Percentiles rank a stretch among this genome's conserved stretches.
Evolutionary conservation across 2,888 invertebrate species (phyloP).

Genomic region (Himalopsyche japonica): DNA sequence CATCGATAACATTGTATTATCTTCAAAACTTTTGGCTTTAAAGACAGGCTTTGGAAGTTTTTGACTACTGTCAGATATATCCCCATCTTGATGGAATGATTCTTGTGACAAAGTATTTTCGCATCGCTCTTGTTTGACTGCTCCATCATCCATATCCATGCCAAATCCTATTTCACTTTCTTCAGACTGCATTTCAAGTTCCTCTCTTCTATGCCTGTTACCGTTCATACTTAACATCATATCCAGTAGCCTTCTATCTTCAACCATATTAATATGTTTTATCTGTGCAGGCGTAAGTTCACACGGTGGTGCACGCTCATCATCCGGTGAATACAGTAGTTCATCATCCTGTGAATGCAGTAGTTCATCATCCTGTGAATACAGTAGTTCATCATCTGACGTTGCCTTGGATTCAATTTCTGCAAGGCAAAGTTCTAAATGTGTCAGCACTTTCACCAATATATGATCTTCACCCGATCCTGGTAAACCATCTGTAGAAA

Average conservation of each 20-base stretch:
- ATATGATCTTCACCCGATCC: conserved; percentile 10
- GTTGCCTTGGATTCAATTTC: conserved; percentile 15
- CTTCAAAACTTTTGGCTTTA: background rate
- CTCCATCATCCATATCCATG: background rate
- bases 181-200: background rate
- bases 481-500: background rate
- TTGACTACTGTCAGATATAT: background rate
- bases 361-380: background rate
- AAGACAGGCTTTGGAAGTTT: background rate
- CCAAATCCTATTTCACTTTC: background rate
- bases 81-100: background rate
- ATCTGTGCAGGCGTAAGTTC: background rate
- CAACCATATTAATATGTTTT: background rate
- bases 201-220: background rate
- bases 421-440: conserved; percentile 15
- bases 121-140: background rate
- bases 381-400: background rate
- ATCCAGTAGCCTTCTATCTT: background rate
- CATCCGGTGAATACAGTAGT: background rate
- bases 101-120: background rate
- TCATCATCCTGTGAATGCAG: background rate
- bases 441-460: conserved; percentile 13
- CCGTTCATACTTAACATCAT: background rate
- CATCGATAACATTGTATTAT: conserved; percentile 11
- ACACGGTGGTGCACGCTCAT: background rate